Evolutionary conservation across 2,113 vertebrate genomes (phyloP), one percentile per base, ranked within the genome.

Genomic region (Austrofundulus limnaeus): DNA sequence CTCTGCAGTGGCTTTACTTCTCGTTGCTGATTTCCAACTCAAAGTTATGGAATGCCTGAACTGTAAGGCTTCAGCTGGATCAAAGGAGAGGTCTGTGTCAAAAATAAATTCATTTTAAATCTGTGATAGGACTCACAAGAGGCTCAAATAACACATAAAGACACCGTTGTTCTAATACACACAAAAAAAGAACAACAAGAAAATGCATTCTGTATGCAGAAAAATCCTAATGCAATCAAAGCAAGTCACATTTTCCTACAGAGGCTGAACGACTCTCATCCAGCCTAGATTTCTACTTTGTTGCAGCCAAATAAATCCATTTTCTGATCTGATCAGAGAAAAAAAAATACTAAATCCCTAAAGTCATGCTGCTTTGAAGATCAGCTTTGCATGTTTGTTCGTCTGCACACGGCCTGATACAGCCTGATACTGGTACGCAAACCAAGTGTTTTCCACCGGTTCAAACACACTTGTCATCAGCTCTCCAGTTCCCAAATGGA

Each of bases 361-460:
- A 78, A 74, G 60, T 55, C 49, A 66, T 34, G 37, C 9, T 34
- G 50, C 67, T 80, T 80, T 83, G 54, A 75, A 71, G 68, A 70
- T 59, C 11, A 78, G n/a, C 60, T 50, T 37, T 55, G 53, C 39
- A 37, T 5, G 39, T 59, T 57, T 38, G n/a, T 50, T 61, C 23
- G 37, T 66, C 56, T 12, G 11, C 62, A 46, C 48, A 37, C 52
- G 17, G 52, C 61, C 54, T 70, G 69, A 67, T 75, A 85, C 77
- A 55, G 63, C 63, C 42, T 62, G 66, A 72, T 64, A 76, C 70
- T 20, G 78, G 74, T 63, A 75, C 79, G 78, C 43, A 82, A 73
- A 62, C 53, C 8, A 41, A 70, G 38, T n/a, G 47, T 61, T 71
- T 78, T 64, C 51, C 42, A 20, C 28, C 28, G 28, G 28, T 28